phyloP scores from a whole-genome alignment of 2,113 vertebrate species.

The Phalacrocorax carbo region DNA sequence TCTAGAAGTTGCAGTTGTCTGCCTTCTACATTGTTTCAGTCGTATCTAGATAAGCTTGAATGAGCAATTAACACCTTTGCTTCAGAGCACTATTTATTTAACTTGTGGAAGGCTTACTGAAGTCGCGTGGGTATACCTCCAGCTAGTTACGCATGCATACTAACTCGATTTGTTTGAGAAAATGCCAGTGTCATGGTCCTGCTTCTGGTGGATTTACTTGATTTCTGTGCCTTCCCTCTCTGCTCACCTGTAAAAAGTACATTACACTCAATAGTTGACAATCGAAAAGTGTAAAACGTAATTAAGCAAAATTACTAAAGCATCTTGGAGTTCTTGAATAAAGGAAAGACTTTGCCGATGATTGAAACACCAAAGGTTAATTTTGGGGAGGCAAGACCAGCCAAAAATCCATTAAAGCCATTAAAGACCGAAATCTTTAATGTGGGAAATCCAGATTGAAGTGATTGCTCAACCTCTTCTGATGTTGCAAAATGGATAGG shows the following conservation, averaged over 20 bases:
- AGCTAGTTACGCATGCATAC: not conserved
- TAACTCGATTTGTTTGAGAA: not conserved
- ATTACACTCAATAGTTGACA: not conserved
- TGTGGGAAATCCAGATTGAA: not conserved
- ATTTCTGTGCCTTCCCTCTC: not conserved
- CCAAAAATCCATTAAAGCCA: not conserved
- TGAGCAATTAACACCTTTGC: not conserved
- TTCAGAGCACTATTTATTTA: not conserved
- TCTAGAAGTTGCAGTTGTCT: not conserved
- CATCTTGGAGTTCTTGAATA: not conserved
- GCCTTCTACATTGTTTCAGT: not conserved
- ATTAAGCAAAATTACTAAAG: not conserved
- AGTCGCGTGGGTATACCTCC: not conserved
- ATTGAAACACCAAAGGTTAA: not conserved
- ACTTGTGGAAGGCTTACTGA: not conserved
- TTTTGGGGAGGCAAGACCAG: not conserved
- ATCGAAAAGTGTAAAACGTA: not conserved
- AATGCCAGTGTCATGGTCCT: not conserved
- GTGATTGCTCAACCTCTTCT: not conserved
- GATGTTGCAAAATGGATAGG: not conserved
- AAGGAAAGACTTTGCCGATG: not conserved
- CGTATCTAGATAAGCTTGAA: not conserved
- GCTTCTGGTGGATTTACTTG: rapidly evolving
- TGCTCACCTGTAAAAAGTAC: not conserved
- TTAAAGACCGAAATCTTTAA: not conserved